A percentile compares a stretch with the other conserved stretches of the same genome.
Evolutionary conservation across 2,113 vertebrate genomes (phyloP).

Genomic region (Tetrao urogallus): DNA sequence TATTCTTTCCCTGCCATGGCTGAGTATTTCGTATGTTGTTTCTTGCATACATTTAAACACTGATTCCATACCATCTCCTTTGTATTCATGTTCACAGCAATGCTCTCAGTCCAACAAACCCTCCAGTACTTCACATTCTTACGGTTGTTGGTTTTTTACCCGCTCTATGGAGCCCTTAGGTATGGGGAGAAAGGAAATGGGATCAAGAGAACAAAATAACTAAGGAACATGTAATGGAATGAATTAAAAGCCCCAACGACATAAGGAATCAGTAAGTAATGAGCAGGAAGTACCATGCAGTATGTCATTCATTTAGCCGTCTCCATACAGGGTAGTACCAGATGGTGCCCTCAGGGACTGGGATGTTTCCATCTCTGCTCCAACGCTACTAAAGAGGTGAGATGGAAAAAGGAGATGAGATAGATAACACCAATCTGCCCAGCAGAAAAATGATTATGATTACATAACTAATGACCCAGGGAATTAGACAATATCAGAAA

Average conservation of each 20-base stretch:
- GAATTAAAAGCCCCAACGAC: neutral
- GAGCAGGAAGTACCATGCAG: conserved; percentile 51
- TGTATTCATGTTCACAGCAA: neutral
- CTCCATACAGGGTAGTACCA: conserved; percentile 66
- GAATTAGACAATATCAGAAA: conserved; percentile 74
- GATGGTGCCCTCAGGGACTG: conserved; percentile 76
- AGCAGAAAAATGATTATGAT: conserved; percentile 77
- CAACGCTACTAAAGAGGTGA: conserved; percentile 63
- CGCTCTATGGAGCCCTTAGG: neutral
- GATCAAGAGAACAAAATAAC: neutral
- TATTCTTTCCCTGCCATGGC: neutral
- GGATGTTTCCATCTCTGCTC: conserved; percentile 63
- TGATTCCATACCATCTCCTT: neutral
- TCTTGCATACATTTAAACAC: neutral
- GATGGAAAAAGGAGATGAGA: conserved; percentile 57
- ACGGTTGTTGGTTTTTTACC: neutral
- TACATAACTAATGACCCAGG: conserved; percentile 79
- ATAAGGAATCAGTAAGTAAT: conserved; percentile 56
- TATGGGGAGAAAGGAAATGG: neutral
- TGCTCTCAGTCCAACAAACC: neutral
- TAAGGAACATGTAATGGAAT: conserved; percentile 12
- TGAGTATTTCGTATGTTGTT: conserved; percentile 9
- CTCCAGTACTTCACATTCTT: neutral
- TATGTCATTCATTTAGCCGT: conserved; percentile 67
- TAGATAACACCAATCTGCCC: conserved; percentile 68